These are phyloP conservation scores for Gymnocheta viridis DNA, from an alignment of 2,888 invertebrate species.

Conservation along the genomic window DNA sequence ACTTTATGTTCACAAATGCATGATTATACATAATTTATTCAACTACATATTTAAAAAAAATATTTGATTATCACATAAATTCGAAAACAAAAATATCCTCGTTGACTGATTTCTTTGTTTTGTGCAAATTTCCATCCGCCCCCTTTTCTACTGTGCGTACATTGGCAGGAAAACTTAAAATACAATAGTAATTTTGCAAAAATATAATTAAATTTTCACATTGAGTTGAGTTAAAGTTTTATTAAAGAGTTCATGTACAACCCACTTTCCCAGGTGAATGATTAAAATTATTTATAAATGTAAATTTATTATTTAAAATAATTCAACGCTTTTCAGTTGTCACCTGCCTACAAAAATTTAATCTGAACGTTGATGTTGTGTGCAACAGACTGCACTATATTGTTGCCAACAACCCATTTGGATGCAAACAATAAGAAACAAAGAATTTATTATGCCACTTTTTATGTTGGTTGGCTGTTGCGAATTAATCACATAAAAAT, in stretches of 20 bases:
- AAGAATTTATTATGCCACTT: slow-evolving; percentile 39
- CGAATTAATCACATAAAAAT: slow-evolving; percentile 48
- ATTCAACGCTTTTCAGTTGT: slow-evolving; percentile 61
- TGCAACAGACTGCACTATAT: not conserved
- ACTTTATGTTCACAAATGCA: too few relatives aligned
- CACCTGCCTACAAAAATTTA: slow-evolving; percentile 63
- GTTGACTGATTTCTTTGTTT: not conserved
- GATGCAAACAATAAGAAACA: slow-evolving; percentile 22
- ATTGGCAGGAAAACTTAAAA: not conserved
- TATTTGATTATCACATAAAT: too few relatives aligned
- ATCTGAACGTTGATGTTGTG: slow-evolving; percentile 23
- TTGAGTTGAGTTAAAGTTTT: not conserved
- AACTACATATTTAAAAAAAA: not conserved
- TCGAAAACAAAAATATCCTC: not conserved
- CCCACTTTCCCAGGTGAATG: slow-evolving; percentile 44
- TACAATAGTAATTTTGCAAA: not conserved
- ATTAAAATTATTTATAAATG: slow-evolving; percentile 16
- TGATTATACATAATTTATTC: too few relatives aligned
- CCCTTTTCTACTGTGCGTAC: not conserved
- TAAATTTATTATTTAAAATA: slow-evolving; percentile 41
- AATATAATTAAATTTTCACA: slow-evolving; percentile 27
- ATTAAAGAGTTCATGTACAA: slow-evolving; percentile 44
- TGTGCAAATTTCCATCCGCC: not conserved
- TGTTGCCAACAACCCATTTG: not conserved
- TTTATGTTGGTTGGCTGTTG: slow-evolving; percentile 39